phyloP scores from a whole-genome alignment of 64 coral and sea anemone genomes.

The Montipora efflorescens region DNA sequence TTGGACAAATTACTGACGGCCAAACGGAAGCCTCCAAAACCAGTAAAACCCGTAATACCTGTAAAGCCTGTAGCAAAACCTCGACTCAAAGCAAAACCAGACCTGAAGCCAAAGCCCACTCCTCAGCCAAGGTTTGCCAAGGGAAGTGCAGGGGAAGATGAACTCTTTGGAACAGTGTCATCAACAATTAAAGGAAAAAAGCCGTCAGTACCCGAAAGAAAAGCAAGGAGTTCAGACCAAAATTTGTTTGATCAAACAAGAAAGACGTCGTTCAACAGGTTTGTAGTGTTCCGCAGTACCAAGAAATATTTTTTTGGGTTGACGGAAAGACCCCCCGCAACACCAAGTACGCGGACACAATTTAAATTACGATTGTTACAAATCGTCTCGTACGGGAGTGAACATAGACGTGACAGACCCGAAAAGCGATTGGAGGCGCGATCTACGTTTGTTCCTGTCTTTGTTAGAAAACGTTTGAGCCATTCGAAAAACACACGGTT shows the following conservation, averaged over 20 bases:
- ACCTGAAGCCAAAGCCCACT: slow-evolving; percentile 91
- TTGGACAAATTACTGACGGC: slow-evolving; percentile 81
- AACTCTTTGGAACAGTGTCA: slow-evolving; percentile 41
- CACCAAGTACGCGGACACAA: too few species aligned
- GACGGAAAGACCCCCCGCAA: too few species aligned
- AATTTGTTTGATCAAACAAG: slow-evolving; percentile 78
- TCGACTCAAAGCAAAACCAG: slow-evolving; percentile 77
- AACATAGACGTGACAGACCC: too few species aligned
- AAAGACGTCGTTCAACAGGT: slow-evolving; percentile 82
- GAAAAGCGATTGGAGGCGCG: too few species aligned
- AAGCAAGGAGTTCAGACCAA: slow-evolving; percentile 23
- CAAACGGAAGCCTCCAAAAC: slow-evolving; percentile 69
- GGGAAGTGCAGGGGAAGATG: slow-evolving; percentile 69
- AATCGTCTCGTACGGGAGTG: too few species aligned
- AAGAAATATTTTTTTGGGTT: too few species aligned
- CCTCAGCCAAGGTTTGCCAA: slow-evolving; percentile 81
- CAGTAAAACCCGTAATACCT: slow-evolving; percentile 69
- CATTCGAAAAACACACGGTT: too few species aligned
- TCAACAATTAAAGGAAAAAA: not conserved
- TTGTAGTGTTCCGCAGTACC: not conserved
- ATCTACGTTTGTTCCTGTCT: too few species aligned
- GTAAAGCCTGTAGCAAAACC: slow-evolving; percentile 55
- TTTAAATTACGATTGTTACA: too few species aligned
- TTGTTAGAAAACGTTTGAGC: too few species aligned
- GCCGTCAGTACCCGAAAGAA: not conserved